phyloP scores from a whole-genome alignment of 2,888 invertebrate genomes.

The Tipula lateralis region DNA sequence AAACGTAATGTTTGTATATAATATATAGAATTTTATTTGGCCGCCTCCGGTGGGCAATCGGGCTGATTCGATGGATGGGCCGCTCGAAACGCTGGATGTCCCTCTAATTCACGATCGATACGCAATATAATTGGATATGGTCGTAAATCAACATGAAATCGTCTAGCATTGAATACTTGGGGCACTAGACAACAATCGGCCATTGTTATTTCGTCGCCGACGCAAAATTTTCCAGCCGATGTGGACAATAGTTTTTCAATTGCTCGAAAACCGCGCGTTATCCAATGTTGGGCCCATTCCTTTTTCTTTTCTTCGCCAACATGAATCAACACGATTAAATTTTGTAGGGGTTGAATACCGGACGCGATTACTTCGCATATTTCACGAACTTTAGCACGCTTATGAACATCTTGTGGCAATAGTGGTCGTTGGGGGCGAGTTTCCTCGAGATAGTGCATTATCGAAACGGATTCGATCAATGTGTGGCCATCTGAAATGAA shows the following conservation, averaged over 20 bases:
- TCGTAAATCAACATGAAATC: conserved; percentile 87
- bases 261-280: conserved; percentile 81
- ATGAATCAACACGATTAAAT: conserved; percentile 78
- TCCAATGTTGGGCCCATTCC: conserved; percentile 93
- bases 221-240: conserved; percentile 85
- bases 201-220: conserved; percentile 88
- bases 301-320: conserved; percentile 85
- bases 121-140: conserved; percentile 85
- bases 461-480: conserved; percentile 70
- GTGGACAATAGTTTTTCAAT: conserved; percentile 80
- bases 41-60: conserved; percentile 87
- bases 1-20: not conserved
- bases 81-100: conserved; percentile 84
- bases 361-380: conserved; percentile 89
- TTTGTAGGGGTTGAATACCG: conserved; percentile 95
- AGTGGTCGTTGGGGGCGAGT: conserved; percentile 78
- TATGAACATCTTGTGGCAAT: conserved; percentile 82
- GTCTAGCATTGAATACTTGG: conserved; percentile 90
- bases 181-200: conserved; percentile 95
- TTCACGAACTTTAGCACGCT: conserved; percentile 86
- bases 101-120: conserved; percentile 78
- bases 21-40: conserved; percentile 55
- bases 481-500: conserved; percentile 60
- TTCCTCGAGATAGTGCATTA: conserved; percentile 95
- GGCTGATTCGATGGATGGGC: conserved; percentile 91